phyloP scores from a whole-genome alignment of 2,113 vertebrate species.

The Ornithorhynchus anatinus region DNA sequence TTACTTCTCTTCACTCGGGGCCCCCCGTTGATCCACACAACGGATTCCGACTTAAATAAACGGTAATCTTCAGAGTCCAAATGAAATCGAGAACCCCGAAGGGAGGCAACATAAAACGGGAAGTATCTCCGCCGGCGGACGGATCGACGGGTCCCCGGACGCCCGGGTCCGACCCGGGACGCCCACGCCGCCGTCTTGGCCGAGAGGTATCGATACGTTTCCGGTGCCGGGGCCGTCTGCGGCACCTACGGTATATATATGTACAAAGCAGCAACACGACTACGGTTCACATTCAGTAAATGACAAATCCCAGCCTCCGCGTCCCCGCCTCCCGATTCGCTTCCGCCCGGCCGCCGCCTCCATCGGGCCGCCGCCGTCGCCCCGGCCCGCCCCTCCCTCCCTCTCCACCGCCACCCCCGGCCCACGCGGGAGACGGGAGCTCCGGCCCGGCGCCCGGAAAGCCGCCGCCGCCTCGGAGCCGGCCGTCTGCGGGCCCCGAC shows the following conservation, averaged over 20 bases:
- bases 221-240: slow-evolving; percentile 54
- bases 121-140: slow-evolving; percentile 59
- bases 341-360: too few relatives aligned
- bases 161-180: slow-evolving; percentile 33
- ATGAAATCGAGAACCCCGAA: slow-evolving; percentile 49
- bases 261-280: slow-evolving; percentile 68
- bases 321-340: slow-evolving; percentile 23
- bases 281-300: slow-evolving; percentile 52
- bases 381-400: too few relatives aligned
- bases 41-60: slow-evolving; percentile 53
- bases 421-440: too few relatives aligned
- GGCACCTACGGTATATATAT: slow-evolving; percentile 63
- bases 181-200: slow-evolving; percentile 39
- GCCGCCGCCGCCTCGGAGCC: too few relatives aligned
- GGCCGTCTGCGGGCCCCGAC: too few relatives aligned
- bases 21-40: slow-evolving; percentile 61
- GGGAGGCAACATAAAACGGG: slow-evolving; percentile 44
- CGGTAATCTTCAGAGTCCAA: slow-evolving; percentile 59
- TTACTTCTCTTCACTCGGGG: slow-evolving; percentile 44
- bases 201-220: slow-evolving; percentile 58
- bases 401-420: too few relatives aligned
- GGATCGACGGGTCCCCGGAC: slow-evolving; percentile 32
- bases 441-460: too few relatives aligned
- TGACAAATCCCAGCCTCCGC: slow-evolving; percentile 41
- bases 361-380: too few relatives aligned